Conservation (phyloP, 2,888 invertebrate species). For the Halictus quadricinctus region DNA sequence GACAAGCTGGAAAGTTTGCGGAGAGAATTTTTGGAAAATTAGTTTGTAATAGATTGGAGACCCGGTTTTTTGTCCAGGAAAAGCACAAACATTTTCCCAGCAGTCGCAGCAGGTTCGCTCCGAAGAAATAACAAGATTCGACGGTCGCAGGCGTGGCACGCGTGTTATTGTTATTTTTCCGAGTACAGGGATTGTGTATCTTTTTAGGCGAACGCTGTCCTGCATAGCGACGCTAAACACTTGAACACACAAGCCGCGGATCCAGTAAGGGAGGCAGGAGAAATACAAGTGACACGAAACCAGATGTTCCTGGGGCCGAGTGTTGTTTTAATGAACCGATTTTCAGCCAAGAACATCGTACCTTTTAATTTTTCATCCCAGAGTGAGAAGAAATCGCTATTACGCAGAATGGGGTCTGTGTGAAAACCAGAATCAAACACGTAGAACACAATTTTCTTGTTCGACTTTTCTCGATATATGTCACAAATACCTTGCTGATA, state of each 20-base stretch:
- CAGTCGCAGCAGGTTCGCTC: background rate
- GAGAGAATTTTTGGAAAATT: background rate
- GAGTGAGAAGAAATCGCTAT: background rate
- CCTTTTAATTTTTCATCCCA: background rate
- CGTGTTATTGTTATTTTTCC: constrained; percentile 60
- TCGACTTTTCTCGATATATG: too few species aligned
- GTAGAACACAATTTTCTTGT: background rate
- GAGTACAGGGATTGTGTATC: constrained; percentile 61
- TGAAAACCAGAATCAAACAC: background rate
- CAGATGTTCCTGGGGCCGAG: constrained; percentile 49
- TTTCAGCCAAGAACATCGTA: background rate
- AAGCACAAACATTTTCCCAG: constrained; percentile 1
- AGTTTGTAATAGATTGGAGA: background rate
- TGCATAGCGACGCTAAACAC: constrained; percentile 67
- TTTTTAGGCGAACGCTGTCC: constrained; percentile 51
- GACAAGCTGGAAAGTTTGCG: too few species aligned
- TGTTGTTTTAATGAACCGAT: constrained; percentile 24
- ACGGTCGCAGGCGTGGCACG: constrained; percentile 29
- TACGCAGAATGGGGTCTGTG: background rate
- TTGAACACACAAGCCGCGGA: constrained; percentile 65
- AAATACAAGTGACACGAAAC: constrained; percentile 47
- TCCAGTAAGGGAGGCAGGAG: constrained; percentile 48
- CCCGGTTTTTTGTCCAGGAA: background rate
- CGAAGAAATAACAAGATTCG: constrained; percentile 15
- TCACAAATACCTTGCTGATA: too few species aligned